Conservation (phyloP, 37 sponge, comb jelly and placozoan species). For the Beroe ovata region DNA sequence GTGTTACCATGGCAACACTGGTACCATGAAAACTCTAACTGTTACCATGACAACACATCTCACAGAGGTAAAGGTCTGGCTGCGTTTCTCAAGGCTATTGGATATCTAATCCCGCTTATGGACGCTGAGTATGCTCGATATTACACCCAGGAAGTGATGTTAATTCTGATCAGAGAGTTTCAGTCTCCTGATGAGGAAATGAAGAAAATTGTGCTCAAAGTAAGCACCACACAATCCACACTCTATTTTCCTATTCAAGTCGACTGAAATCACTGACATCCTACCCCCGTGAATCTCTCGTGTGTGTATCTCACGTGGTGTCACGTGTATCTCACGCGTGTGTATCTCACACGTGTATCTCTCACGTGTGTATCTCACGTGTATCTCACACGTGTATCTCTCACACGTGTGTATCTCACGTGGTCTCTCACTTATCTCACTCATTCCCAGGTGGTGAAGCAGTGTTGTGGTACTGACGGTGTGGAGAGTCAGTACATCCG, state of each 20-base stretch:
- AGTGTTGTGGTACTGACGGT: slow-evolving; percentile 97
- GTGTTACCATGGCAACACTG: neutral
- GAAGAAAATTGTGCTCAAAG: slow-evolving; percentile 99
- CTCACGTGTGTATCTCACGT: too few species aligned
- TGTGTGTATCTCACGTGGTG: too few species aligned
- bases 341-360: too few species aligned
- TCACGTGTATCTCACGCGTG: too few species aligned
- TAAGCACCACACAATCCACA: too few species aligned
- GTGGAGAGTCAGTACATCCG: slow-evolving; percentile 95
- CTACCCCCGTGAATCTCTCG: too few species aligned
- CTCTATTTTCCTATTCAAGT: too few species aligned
- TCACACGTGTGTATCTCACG: too few species aligned
- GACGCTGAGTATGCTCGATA: slow-evolving; percentile 94
- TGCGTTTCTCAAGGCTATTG: slow-evolving; percentile 98
- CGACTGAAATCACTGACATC: too few species aligned
- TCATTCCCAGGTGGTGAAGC: slow-evolving; percentile 91
- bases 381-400: too few species aligned
- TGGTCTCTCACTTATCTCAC: too few species aligned
- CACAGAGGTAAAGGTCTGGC: slow-evolving; percentile 87
- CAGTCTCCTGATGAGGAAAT: slow-evolving; percentile 98
- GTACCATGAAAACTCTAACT: neutral
- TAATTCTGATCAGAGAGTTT: slow-evolving; percentile 96
- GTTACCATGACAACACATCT: neutral
- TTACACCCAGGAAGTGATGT: slow-evolving; percentile 96
- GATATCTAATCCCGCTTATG: slow-evolving; percentile 98